Conservation (phyloP, 1,140 invertebrate genomes). For the Phthorimaea operculella region DNA sequence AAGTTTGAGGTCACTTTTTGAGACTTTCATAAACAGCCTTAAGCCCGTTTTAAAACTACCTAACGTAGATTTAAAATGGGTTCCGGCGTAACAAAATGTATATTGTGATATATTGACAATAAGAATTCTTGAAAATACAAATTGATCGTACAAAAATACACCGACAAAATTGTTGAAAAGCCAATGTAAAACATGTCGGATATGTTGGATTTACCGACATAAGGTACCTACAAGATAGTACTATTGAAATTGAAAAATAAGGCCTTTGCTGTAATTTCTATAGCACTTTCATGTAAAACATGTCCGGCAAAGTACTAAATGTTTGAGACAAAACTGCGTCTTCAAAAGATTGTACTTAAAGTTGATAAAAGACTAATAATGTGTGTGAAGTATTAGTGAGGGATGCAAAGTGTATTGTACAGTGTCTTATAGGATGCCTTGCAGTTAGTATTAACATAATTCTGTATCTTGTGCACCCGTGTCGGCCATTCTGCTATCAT, state of each 20-base stretch:
- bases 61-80: background rate
- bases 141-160: conserved; percentile 10
- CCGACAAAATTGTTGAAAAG: background rate
- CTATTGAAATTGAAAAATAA: too few species aligned
- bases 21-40: background rate
- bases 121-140: conserved; percentile 28
- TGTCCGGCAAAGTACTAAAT: too few species aligned
- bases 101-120: conserved; percentile 57
- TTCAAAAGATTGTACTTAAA: conserved; percentile 47
- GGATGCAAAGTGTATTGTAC: background rate
- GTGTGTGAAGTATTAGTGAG: conserved; percentile 41
- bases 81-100: conserved; percentile 12
- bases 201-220: too few species aligned
- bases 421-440: conserved; percentile 34
- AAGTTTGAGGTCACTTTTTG: background rate
- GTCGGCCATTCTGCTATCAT: conserved; percentile 10
- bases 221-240: too few species aligned
- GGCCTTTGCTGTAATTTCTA: too few species aligned
- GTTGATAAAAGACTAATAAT: conserved; percentile 38
- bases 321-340: background rate
- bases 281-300: too few species aligned
- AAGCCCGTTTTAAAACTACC: background rate
- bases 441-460: conserved; percentile 45
- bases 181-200: background rate
- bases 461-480: conserved; percentile 19